A percentile compares a stretch with the other conserved stretches of the same genome.
Evolutionary conservation across 2,888 invertebrate species (phyloP).

Genomic region (Agrotis segetum): DNA sequence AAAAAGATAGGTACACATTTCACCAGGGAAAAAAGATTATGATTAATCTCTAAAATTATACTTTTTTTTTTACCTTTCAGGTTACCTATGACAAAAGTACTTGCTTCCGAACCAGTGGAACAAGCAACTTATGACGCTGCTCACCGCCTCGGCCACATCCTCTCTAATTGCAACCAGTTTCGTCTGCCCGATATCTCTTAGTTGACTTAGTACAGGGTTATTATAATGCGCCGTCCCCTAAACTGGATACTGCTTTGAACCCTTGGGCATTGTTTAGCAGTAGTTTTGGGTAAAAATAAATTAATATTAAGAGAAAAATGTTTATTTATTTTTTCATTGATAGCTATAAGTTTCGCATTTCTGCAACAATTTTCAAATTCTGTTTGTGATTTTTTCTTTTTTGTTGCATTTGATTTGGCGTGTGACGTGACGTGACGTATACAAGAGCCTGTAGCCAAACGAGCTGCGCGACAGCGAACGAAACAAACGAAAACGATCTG

Average conservation of each 20-base stretch:
- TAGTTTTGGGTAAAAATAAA: conserved; percentile 66
- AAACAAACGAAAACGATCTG: too few species aligned
- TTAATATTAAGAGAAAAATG: not conserved
- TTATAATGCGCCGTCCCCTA: conserved; percentile 84
- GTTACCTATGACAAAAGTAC: conserved; percentile 92
- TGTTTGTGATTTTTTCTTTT: too few species aligned
- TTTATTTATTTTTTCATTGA: not conserved
- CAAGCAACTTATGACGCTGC: conserved; percentile 93
- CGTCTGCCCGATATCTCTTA: conserved; percentile 94
- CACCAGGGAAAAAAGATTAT: too few species aligned
- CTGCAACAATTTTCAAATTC: not conserved
- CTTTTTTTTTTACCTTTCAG: conserved; percentile 82
- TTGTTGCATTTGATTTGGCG: too few species aligned
- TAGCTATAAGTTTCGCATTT: not conserved
- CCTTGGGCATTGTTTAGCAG: conserved; percentile 86
- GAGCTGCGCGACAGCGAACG: too few species aligned
- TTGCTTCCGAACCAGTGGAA: conserved; percentile 92
- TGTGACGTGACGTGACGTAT: too few species aligned
- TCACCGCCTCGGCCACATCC: conserved; percentile 83
- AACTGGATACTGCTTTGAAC: conserved; percentile 71
- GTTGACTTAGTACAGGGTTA: conserved; percentile 93
- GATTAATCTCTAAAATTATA: too few species aligned
- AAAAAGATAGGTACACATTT: too few species aligned
- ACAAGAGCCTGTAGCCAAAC: too few species aligned
- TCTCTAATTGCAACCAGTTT: conserved; percentile 91